Evolutionary conservation across 2,888 invertebrate genomes (phyloP).

Genomic region (Tenodera sinensis): DNA sequence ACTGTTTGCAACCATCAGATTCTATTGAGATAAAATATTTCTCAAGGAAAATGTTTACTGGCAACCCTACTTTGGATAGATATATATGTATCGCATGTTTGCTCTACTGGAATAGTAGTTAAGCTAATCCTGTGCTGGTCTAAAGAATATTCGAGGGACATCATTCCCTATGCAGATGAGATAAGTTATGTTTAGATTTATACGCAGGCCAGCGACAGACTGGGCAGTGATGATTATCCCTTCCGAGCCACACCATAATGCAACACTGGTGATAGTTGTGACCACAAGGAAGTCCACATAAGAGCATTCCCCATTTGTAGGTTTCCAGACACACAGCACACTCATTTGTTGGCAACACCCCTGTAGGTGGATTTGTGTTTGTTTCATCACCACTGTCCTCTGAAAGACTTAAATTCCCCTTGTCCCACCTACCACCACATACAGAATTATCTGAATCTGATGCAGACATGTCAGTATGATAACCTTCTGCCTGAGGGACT

Average conservation of each 20-base stretch:
- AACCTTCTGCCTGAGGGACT: not conserved
- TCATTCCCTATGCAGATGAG: slow-evolving; percentile 14
- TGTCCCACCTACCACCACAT: not conserved
- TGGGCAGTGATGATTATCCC: slow-evolving; percentile 53
- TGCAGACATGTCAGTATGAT: not conserved
- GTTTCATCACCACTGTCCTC: slow-evolving; percentile 30
- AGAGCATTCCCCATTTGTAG: slow-evolving; percentile 41
- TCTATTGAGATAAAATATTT: not conserved
- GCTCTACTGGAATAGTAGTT: not conserved
- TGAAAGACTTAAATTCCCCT: slow-evolving; percentile 1
- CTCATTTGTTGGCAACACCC: slow-evolving; percentile 43
- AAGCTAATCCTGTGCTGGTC: not conserved
- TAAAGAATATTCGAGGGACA: not conserved
- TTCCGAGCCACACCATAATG: slow-evolving; percentile 48
- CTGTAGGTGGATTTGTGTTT: slow-evolving; percentile 33
- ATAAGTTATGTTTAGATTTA: slow-evolving; percentile 33
- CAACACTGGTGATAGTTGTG: slow-evolving; percentile 52
- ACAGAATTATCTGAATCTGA: not conserved
- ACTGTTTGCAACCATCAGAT: not conserved
- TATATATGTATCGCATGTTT: not conserved
- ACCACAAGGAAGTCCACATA: slow-evolving; percentile 52
- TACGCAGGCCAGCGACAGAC: slow-evolving; percentile 54
- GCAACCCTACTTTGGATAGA: not conserved
- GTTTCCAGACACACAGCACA: slow-evolving; percentile 52
- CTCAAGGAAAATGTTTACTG: not conserved